Conservation (phyloP, 2,888 invertebrate genomes). For the Synanthedon andrenaeformis region DNA sequence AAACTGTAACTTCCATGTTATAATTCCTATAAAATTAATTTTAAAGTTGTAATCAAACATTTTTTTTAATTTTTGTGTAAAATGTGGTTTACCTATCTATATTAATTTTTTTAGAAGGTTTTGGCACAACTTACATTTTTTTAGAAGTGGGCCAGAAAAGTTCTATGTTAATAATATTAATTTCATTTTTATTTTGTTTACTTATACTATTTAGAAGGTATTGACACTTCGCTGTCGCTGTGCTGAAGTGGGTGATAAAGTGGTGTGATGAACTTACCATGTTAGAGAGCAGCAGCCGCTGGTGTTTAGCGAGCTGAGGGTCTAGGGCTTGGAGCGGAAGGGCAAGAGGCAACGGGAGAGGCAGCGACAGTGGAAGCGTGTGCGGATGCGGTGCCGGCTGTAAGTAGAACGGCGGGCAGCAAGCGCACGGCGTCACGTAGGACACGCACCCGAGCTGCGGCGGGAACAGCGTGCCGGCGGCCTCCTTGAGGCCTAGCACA, state of each 20-base stretch:
- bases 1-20: no score
- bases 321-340: constrained; percentile 63
- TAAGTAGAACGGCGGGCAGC: constrained; percentile 62
- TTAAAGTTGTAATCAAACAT: no score
- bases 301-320: constrained; percentile 64
- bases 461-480: constrained; percentile 71
- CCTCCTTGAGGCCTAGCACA: constrained; percentile 65
- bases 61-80: no score
- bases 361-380: constrained; percentile 53
- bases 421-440: constrained; percentile 67
- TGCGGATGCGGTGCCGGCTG: constrained; percentile 57
- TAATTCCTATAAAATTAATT: no score
- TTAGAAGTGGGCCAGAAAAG: no score
- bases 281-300: constrained; percentile 68
- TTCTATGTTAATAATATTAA: no score
- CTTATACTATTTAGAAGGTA: no score
- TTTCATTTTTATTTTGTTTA: no score
- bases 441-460: constrained; percentile 70
- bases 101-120: no score
- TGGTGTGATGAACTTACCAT: constrained; percentile 47
- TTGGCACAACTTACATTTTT: no score
- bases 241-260: constrained; percentile 22
- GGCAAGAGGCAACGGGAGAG: constrained; percentile 59
- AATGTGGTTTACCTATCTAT: no score
- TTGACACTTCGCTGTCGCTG: constrained; percentile 7